A percentile compares a stretch with the other conserved stretches of the same genome.
These are phyloP conservation scores for Notocelia uddmanniana DNA, from an alignment of 2,888 invertebrate genomes.

Conservation along the genomic window DNA sequence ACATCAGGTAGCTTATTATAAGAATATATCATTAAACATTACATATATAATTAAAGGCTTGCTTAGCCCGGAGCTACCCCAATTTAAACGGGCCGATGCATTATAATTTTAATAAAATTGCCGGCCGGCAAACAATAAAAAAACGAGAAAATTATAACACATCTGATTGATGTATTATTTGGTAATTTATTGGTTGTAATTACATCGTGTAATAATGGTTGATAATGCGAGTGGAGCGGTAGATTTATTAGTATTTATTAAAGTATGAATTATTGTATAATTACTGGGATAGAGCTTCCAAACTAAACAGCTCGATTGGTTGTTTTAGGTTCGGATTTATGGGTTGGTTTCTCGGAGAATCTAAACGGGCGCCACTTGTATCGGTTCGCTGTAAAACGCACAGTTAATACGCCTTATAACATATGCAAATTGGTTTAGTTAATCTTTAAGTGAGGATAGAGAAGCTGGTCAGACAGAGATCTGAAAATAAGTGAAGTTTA, in stretches of 20 bases:
- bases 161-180: slow-evolving; percentile 86
- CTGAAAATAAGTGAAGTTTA: too few species aligned
- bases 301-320: slow-evolving; percentile 83
- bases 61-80: slow-evolving; percentile 82
- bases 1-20: slow-evolving; percentile 86
- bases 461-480: too few species aligned
- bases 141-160: slow-evolving; percentile 84
- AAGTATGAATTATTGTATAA: slow-evolving; percentile 86
- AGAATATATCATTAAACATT: slow-evolving; percentile 85
- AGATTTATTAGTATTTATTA: slow-evolving; percentile 86
- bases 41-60: slow-evolving; percentile 83
- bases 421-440: slow-evolving; percentile 25
- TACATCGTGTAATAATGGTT: slow-evolving; percentile 84
- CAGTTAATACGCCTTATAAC: slow-evolving; percentile 18
- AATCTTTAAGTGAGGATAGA: slow-evolving; percentile 1
- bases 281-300: slow-evolving; percentile 82
- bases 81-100: slow-evolving; percentile 77
- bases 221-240: slow-evolving; percentile 78
- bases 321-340: slow-evolving; percentile 83
- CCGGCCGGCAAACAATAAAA: slow-evolving; percentile 71
- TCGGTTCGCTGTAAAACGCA: slow-evolving; percentile 26
- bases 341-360: slow-evolving; percentile 76
- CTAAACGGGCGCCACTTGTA: slow-evolving; percentile 62
- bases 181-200: slow-evolving; percentile 85
- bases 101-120: slow-evolving; percentile 86